Evolutionary conservation across 2,797 vertebrate species (phyloP).

Genomic region (Trematomus bernacchii): DNA sequence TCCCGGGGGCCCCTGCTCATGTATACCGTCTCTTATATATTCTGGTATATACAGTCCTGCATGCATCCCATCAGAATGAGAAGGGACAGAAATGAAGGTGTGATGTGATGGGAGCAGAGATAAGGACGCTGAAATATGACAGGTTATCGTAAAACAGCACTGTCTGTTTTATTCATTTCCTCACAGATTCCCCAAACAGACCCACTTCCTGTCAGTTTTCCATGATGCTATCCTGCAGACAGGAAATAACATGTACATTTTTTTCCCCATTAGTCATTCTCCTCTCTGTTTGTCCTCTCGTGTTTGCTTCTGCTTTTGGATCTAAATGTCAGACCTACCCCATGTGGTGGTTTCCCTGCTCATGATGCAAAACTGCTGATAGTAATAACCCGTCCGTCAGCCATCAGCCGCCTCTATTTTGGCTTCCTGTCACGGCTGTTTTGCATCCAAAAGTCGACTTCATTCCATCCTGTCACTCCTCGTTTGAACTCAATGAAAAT

Average conservation of each 20-base stretch:
- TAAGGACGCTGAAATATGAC: background rate
- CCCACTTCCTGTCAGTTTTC: conserved; percentile 54
- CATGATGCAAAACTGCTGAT: background rate
- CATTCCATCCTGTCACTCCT: conserved; percentile 36
- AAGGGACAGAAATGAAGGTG: conserved; percentile 27
- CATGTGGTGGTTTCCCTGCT: background rate
- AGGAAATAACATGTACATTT: conserved; percentile 70
- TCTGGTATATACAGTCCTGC: background rate
- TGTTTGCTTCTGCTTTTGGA: conserved; percentile 13
- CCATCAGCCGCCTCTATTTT: conserved; percentile 22
- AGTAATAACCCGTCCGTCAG: conserved; percentile 15
- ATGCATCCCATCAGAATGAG: conserved; percentile 7
- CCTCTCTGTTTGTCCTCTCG: conserved; percentile 16
- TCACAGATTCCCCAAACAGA: conserved; percentile 38
- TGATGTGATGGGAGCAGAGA: conserved; percentile 2
- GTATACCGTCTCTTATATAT: background rate
- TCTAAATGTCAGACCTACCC: background rate
- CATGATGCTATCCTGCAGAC: conserved; percentile 60
- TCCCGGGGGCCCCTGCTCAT: conserved; percentile 2
- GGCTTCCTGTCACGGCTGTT: conserved; percentile 9
- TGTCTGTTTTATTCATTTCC: conserved; percentile 66
- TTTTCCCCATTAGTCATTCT: conserved; percentile 45
- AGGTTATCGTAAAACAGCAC: conserved; percentile 35
- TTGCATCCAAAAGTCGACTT: conserved; percentile 23
- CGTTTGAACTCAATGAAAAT: conserved; percentile 46